Evolutionary conservation across 35 echinoderm and acorn worm species (phyloP), one percentile per base, ranked within the genome.

Genomic region (Lytechinus variegatus): DNA sequence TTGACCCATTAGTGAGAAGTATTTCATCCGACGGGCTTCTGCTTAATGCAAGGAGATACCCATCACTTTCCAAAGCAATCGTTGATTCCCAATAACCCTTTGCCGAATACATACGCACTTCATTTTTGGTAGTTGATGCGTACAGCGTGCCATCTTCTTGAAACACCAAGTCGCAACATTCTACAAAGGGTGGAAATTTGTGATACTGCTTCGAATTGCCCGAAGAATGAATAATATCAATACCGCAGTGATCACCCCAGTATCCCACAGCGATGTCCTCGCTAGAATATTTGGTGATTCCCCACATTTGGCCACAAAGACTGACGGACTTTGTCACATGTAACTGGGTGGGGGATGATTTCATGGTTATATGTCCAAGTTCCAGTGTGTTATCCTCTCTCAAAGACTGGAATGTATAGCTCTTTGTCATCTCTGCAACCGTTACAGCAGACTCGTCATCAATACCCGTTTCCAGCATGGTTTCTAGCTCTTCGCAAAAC

Each of bases 11-110:
- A 53, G 54, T 24, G 55, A 93, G 9, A 24, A 93, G 14, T 54
- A 93, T 93, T 79, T 79, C 66, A 79, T 79, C 66, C 14, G 19
- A 79, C 66, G 66, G 66, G 66, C 66, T 79, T 16, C 66, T 79
- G 66, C 24, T 79, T 79, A 79, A 79, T n/a, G 66, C 16, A 16
- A 79, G 19, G 21, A 79, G 6, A 24, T 79, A 79, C n/a, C 66
- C 66, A n/a, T 8, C 66, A 24, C 66, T 79, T 79, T 3, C 21
- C 12, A 79, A 4, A 6, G 66, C n/a, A 19, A 79, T 79, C 66
- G 66, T 79, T 3, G 16, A 79, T 79, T 79, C 66, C 66, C 66
- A 79, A 79, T 24, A 79, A 79, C 66, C 66, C 66, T 79, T 79
- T 19, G 66, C 66, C 19, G 66, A 79, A 79, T 79, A 79, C 66